These are phyloP conservation scores for Stratiomys singularior DNA, from an alignment of 2,888 invertebrate genomes.

Conservation along the genomic window DNA sequence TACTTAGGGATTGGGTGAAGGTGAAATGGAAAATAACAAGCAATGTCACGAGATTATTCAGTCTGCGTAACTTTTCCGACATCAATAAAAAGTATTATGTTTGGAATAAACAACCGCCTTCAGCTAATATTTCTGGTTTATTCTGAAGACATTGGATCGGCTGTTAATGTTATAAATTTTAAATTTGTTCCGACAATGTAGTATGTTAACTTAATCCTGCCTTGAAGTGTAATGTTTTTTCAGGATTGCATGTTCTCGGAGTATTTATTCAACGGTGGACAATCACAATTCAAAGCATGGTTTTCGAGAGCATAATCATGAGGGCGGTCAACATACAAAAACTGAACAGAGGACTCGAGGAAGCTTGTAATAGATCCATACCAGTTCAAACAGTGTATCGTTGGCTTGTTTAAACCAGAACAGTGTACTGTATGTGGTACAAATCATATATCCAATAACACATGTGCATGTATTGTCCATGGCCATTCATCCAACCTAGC, in stretches of 20 bases:
- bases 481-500: constrained; percentile 30
- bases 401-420: neutral
- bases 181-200: no score
- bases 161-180: no score
- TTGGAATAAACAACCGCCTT: no score
- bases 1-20: neutral
- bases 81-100: no score
- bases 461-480: constrained; percentile 14
- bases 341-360: no score
- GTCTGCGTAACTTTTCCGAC: no score
- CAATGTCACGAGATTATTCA: no score
- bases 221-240: neutral
- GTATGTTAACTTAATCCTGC: neutral
- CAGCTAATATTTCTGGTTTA: no score
- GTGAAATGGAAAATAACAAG: no score
- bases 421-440: neutral
- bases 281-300: constrained; percentile 46
- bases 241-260: constrained; percentile 12
- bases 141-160: no score
- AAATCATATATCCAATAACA: constrained; percentile 35
- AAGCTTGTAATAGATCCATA: no score
- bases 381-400: no score
- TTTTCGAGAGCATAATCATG: constrained; percentile 43
- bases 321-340: constrained; percentile 29
- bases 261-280: constrained; percentile 17